phyloP scores from a whole-genome alignment of 2,888 invertebrate genomes.

The Keiferia lycopersicella region DNA sequence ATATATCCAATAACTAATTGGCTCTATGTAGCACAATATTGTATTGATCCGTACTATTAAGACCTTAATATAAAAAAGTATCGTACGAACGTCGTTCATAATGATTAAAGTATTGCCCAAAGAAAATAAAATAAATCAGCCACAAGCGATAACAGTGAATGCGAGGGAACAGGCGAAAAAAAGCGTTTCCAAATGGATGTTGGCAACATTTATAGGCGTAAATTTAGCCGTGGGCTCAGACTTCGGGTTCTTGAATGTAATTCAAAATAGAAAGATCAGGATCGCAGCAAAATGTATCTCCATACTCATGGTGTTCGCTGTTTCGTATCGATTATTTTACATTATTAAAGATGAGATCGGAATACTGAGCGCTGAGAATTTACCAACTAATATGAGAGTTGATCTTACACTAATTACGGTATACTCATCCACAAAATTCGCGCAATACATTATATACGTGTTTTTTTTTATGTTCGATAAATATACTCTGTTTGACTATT shows the following conservation, averaged over 20 bases:
- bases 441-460: not conserved
- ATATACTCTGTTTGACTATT: not conserved
- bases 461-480: not conserved
- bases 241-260: not conserved
- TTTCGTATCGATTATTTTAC: no score
- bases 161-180: not conserved
- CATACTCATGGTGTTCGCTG: not conserved
- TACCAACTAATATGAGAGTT: no score
- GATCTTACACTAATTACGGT: no score
- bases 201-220: not conserved
- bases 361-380: no score
- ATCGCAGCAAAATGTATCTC: not conserved
- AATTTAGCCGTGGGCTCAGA: not conserved
- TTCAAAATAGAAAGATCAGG: not conserved
- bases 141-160: not conserved
- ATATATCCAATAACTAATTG: no score
- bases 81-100: no score
- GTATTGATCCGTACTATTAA: no score
- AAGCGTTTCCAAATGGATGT: not conserved
- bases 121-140: not conserved
- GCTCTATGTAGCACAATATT: no score
- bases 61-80: no score
- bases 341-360: no score
- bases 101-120: not conserved
- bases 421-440: no score